Percentiles rank a stretch among this genome's conserved stretches.
Evolutionary conservation across 2,797 vertebrate genomes (phyloP).

Genomic region (Onychomys arenicola): DNA sequence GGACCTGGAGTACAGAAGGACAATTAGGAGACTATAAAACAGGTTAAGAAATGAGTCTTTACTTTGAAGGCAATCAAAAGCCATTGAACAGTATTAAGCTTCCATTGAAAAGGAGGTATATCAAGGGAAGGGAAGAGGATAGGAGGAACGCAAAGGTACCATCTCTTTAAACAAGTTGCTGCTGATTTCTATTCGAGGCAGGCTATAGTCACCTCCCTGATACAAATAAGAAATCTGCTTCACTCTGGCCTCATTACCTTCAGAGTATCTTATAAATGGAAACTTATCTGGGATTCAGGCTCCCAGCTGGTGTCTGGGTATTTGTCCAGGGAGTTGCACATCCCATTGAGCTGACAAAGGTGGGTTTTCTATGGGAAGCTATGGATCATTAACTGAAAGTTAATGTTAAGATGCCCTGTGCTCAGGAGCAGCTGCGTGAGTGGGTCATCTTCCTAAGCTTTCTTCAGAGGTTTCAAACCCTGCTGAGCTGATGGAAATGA

Average conservation of each 20-base stretch:
- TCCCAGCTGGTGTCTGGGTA: constrained; percentile 39
- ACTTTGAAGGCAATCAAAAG: constrained; percentile 12
- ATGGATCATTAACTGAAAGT: constrained; percentile 61
- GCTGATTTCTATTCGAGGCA: background rate
- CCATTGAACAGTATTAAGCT: background rate
- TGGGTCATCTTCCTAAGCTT: constrained; percentile 70
- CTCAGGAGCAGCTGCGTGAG: constrained; percentile 78
- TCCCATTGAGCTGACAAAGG: constrained; percentile 12
- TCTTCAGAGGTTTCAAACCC: constrained; percentile 77
- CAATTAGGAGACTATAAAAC: background rate
- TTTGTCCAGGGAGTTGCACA: background rate
- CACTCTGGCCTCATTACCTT: background rate
- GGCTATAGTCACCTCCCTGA: background rate
- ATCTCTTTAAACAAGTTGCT: background rate
- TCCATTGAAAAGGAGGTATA: background rate
- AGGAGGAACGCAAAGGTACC: background rate
- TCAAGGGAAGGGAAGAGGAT: background rate
- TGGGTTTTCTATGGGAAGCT: background rate
- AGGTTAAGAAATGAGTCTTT: background rate
- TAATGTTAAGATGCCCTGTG: constrained; percentile 62
- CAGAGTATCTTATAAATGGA: constrained; percentile 44
- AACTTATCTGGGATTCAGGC: background rate
- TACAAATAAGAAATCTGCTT: background rate
- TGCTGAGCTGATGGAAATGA: constrained; percentile 85
- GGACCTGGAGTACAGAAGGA: background rate